Evolutionary conservation across 2,797 vertebrate species (phyloP).

Genomic region (Natrix natrix): DNA sequence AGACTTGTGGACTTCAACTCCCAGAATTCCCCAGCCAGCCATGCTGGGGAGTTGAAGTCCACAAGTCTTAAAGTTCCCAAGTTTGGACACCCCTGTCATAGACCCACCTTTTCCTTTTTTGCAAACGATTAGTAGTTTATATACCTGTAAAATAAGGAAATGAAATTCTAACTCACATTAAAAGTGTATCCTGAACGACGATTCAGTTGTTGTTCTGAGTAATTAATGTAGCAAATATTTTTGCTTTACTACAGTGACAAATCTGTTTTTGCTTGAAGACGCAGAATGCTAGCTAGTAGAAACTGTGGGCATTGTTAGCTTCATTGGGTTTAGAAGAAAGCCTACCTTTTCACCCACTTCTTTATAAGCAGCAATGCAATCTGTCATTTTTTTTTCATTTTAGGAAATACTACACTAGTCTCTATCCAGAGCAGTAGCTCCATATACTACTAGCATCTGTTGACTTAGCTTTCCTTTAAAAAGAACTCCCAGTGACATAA

Average conservation of each 20-base stretch:
- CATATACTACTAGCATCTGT: neutral
- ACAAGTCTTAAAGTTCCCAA: too few relatives aligned
- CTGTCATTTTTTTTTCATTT: neutral
- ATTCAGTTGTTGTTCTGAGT: neutral
- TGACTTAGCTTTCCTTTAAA: too few relatives aligned
- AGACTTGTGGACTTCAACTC: too few relatives aligned
- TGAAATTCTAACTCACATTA: neutral
- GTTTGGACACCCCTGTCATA: neutral
- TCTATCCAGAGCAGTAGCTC: neutral
- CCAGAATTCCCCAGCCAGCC: too few relatives aligned
- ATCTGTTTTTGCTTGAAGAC: neutral
- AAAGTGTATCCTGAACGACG: neutral
- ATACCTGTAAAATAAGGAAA: neutral
- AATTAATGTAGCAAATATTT: neutral
- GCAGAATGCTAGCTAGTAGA: neutral
- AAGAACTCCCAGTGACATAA: neutral
- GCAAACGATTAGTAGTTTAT: neutral
- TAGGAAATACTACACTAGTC: neutral
- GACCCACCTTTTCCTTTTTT: neutral
- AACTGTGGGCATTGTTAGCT: neutral
- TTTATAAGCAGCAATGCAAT: neutral
- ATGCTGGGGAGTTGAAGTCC: too few relatives aligned
- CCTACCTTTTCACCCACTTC: neutral
- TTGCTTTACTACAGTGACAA: neutral
- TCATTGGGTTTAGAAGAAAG: neutral